phyloP scores from a whole-genome alignment of 2,113 vertebrate species.

The Hippocampus comes region DNA sequence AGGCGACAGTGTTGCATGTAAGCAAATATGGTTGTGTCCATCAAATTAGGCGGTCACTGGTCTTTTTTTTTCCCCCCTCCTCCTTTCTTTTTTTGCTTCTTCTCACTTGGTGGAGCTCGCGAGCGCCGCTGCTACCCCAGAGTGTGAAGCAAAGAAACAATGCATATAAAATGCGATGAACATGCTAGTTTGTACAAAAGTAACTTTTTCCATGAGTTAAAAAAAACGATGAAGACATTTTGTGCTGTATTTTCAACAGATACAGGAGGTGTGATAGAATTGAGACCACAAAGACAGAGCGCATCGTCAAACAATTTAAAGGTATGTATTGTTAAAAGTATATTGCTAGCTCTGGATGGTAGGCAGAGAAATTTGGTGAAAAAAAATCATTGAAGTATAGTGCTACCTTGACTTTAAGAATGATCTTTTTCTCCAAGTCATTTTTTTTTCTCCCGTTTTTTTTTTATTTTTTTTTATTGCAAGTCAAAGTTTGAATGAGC shows the following conservation, averaged over 20 bases:
- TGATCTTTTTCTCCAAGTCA: too few relatives aligned
- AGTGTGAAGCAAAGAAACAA: neutral
- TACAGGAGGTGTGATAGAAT: slow-evolving; percentile 82
- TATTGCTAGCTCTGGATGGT: neutral
- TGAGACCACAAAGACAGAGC: slow-evolving; percentile 74
- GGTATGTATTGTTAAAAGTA: slow-evolving; percentile 60
- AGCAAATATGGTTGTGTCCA: slow-evolving; percentile 24
- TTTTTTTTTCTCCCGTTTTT: too few relatives aligned
- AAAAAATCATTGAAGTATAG: neutral
- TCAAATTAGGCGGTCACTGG: too few relatives aligned
- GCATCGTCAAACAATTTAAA: slow-evolving; percentile 70
- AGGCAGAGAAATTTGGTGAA: neutral
- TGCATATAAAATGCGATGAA: neutral
- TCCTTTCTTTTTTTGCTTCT: too few relatives aligned
- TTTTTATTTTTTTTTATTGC: too few relatives aligned
- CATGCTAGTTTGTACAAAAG: too few relatives aligned
- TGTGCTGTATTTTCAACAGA: slow-evolving; percentile 60
- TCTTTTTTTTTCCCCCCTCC: too few relatives aligned
- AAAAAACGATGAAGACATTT: neutral
- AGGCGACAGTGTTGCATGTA: slow-evolving; percentile 91
- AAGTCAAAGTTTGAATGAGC: too few relatives aligned
- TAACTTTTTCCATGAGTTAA: too few relatives aligned
- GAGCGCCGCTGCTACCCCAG: neutral
- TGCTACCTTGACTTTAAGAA: neutral
- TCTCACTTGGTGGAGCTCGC: neutral